Conservation (phyloP, 2,888 invertebrate species). For the Hymenopus coronatus region DNA sequence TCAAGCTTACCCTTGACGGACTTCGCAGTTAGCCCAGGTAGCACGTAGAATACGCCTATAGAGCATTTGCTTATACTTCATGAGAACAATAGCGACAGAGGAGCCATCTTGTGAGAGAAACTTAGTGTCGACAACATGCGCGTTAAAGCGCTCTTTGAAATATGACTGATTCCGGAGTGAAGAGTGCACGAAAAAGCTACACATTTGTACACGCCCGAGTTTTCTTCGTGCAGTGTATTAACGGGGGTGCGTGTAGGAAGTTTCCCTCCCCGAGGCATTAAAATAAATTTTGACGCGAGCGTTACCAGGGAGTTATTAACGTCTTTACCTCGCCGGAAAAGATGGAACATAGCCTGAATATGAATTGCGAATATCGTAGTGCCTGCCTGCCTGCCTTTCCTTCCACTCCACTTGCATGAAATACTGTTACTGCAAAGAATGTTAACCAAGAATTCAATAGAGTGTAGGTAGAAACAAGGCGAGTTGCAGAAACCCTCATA, state of each 20-base stretch:
- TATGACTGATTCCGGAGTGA: background rate
- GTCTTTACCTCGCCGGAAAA: slow-evolving; percentile 21
- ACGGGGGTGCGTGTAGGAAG: background rate
- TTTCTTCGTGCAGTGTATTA: slow-evolving; percentile 2
- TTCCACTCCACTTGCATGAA: background rate
- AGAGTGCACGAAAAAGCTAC: background rate
- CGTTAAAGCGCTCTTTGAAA: background rate
- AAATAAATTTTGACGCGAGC: slow-evolving; percentile 20
- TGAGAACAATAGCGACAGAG: background rate
- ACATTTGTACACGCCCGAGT: slow-evolving; percentile 16
- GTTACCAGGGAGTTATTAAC: slow-evolving; percentile 18
- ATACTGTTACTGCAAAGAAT: slow-evolving; percentile 10
- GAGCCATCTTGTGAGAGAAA: background rate
- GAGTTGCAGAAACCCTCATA: background rate
- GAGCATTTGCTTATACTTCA: background rate
- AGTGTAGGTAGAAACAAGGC: background rate
- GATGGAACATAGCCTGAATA: slow-evolving; percentile 15
- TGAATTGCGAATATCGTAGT: slow-evolving; percentile 7
- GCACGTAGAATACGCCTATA: too few species aligned
- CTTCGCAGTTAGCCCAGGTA: too few species aligned
- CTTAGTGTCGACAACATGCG: background rate
- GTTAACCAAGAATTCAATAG: background rate
- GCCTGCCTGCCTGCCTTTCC: background rate
- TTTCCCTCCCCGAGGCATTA: background rate
- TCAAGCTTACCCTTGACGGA: too few species aligned